Base-by-base conservation (phyloP, 2,888 invertebrate species). In the Eupsilia transversa region DNA sequence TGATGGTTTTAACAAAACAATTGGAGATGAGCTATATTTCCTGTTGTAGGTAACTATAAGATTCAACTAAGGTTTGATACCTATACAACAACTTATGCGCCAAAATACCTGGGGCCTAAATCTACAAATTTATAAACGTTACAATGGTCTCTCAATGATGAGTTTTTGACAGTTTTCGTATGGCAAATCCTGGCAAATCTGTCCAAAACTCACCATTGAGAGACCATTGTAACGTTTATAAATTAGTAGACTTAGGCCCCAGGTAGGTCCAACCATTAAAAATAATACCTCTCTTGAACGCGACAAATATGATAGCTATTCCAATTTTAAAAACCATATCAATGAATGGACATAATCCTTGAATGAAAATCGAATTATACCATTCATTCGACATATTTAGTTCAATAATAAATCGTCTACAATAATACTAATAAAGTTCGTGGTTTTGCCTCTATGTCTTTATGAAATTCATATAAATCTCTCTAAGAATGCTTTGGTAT, bases 391-490 rank as follows among this genome's bases (percentile, higher is more conserved):
- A 73, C 5, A 52, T 79, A 74, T 74, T 70, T 73, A 81, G 61
- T 82, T 70, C 78, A 84, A 87, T 86, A 77, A 88, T 86, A 86
- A 89, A 87, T 87, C 85, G 87, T 79, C 61, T 52, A 65, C 61
- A 84, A 85, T 81, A 86, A 87, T 80, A 77, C 79, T 82, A 77
- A 84, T 82, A 57, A 60, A 87, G 71, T 82, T 75, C 66, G 83
- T 77, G 84, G 79, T 86, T 86, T 84, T 85, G 83, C 89, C 89
- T 90, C 90, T 89, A 92, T 92, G 87, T 93, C 94, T 94, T 90
- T 94, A 94, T 94, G 86, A 94, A 93, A 93, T 88, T 92, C 92
- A 79, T 92, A 94, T 94, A 94, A 94, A 94, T 94, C 94, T 94
- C 38, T 59, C 1, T 10, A 73, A 72, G 74, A 86, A 87, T 86